Conservation (phyloP, 1,140 invertebrate species). For the Nasonia giraulti region DNA sequence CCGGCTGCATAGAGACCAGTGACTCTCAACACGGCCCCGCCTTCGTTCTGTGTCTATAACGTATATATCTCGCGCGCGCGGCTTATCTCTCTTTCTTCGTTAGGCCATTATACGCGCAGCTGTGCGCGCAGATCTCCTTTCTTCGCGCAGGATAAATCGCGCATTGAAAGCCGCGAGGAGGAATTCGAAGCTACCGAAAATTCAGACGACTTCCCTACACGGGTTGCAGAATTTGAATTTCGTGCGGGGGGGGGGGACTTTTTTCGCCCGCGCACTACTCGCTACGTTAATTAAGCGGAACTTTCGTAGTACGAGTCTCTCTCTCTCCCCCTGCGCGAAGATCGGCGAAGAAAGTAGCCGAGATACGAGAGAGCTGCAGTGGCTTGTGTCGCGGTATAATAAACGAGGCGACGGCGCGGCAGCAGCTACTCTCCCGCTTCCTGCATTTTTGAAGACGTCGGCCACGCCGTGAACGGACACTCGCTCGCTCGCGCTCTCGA, state of each 20-base stretch:
- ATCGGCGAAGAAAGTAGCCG: constrained; percentile 35
- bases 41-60: constrained; percentile 39
- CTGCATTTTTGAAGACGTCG: constrained; percentile 68
- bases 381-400: constrained; percentile 27
- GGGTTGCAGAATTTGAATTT: background rate
- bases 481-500: constrained; percentile 13
- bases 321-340: background rate
- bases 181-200: background rate
- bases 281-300: background rate
- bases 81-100: constrained; percentile 38
- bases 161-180: background rate
- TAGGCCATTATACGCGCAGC: background rate
- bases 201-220: background rate
- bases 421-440: constrained; percentile 60
- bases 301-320: background rate
- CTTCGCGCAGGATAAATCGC: background rate
- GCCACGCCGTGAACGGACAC: constrained; percentile 52
- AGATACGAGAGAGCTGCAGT: background rate
- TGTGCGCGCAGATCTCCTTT: background rate
- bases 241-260: background rate
- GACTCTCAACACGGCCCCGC: constrained; percentile 67
- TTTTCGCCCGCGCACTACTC: background rate
- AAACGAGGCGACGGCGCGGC: constrained; percentile 35
- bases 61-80: background rate
- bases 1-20: constrained; percentile 59